phyloP scores from a whole-genome alignment of 2,113 vertebrate genomes.

The Tetrao urogallus region DNA sequence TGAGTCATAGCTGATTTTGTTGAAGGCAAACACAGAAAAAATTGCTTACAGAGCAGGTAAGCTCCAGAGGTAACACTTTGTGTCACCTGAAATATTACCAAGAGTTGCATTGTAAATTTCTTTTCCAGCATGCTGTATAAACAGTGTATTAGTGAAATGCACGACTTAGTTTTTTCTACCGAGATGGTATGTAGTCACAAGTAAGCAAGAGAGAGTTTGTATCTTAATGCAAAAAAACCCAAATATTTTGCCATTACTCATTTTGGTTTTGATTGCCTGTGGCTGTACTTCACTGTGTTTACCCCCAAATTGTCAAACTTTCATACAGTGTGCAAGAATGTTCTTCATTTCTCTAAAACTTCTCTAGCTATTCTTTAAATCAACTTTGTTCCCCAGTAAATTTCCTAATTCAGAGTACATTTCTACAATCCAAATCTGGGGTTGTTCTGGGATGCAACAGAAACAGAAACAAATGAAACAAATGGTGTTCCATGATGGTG shows the following conservation, averaged over 20 bases:
- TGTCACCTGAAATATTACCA: too few species aligned
- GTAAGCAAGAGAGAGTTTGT: not conserved
- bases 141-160: not conserved
- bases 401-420: too few species aligned
- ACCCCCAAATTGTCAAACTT: not conserved
- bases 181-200: not conserved
- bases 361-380: not conserved
- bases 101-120: not conserved
- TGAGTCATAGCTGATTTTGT: not conserved
- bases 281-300: not conserved
- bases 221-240: not conserved
- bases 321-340: not conserved
- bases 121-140: too few species aligned
- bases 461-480: not conserved
- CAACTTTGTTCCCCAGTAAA: not conserved
- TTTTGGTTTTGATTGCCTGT: not conserved
- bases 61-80: not conserved
- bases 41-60: not conserved
- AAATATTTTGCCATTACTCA: not conserved
- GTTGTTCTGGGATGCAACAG: not conserved
- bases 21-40: not conserved
- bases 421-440: not conserved
- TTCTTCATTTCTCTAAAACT: not conserved
- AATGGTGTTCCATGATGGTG: not conserved
- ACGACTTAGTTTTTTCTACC: not conserved